Conservation (phyloP, 2,888 invertebrate genomes). For the Pyralis farinalis region DNA sequence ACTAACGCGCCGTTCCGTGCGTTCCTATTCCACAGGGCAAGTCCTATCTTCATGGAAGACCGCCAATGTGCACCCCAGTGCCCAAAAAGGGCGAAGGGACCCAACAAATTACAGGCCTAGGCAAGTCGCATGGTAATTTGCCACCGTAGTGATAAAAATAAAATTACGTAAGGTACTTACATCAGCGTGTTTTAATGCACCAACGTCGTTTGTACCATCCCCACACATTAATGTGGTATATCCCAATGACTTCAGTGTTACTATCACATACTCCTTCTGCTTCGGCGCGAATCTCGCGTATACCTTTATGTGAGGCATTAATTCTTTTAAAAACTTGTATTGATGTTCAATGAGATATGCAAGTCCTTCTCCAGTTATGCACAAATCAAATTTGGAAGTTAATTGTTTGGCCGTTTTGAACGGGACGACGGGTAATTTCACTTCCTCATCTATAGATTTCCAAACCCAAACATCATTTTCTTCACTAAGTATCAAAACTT, state of each 20-base stretch:
- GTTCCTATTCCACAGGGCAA: too few species aligned
- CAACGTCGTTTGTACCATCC: conserved; percentile 99
- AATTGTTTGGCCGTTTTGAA: conserved; percentile 79
- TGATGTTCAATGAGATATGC: conserved; percentile 84
- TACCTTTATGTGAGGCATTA: conserved; percentile 93
- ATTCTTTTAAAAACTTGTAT: conserved; percentile 82
- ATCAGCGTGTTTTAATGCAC: conserved; percentile 98
- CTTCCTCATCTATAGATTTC: conserved; percentile 87
- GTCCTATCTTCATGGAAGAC: too few species aligned
- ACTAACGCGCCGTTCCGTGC: too few species aligned
- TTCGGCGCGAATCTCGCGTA: conserved; percentile 99
- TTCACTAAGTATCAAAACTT: conserved; percentile 83
- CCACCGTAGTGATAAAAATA: too few species aligned
- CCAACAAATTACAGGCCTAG: too few species aligned
- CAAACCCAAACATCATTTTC: conserved; percentile 84
- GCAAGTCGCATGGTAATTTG: too few species aligned
- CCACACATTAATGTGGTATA: conserved; percentile 98
- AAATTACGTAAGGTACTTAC: conserved; percentile 77
- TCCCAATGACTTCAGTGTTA: conserved; percentile 92
- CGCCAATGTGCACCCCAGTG: too few species aligned
- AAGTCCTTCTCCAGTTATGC: conserved; percentile 96
- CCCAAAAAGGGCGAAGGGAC: too few species aligned
- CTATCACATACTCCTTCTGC: conserved; percentile 98
- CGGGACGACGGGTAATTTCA: conserved; percentile 74
- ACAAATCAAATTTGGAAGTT: conserved; percentile 90